These are phyloP conservation scores for Bettongia penicillata DNA, from an alignment of 2,113 vertebrate genomes.

Conservation along the genomic window DNA sequence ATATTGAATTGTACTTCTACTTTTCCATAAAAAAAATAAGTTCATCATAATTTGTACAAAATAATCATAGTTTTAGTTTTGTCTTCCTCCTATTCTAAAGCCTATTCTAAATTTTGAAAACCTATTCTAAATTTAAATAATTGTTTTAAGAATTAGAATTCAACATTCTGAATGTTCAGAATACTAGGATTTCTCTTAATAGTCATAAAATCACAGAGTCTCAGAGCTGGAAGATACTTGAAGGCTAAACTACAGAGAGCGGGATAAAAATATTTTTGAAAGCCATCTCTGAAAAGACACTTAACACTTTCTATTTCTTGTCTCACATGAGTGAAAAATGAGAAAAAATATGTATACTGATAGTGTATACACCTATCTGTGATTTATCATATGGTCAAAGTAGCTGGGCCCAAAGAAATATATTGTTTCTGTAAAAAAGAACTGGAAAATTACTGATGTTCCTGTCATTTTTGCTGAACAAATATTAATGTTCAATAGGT, in stretches of 20 bases:
- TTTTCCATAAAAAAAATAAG: background rate
- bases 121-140: slow-evolving; percentile 24
- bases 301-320: slow-evolving; percentile 52
- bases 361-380: slow-evolving; percentile 23
- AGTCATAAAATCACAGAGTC: background rate
- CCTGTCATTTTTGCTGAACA: slow-evolving; percentile 73
- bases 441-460: slow-evolving; percentile 64
- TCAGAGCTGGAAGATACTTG: background rate
- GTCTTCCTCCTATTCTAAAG: background rate
- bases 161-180: slow-evolving; percentile 5
- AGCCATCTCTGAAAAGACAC: slow-evolving; percentile 1
- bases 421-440: slow-evolving; percentile 68
- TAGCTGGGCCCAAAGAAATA: background rate
- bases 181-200: slow-evolving; percentile 44
- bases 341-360: slow-evolving; percentile 50
- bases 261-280: background rate
- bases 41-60: background rate
- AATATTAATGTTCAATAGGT: slow-evolving; percentile 66
- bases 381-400: slow-evolving; percentile 31
- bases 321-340: slow-evolving; percentile 46
- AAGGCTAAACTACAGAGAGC: background rate
- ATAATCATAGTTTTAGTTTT: background rate
- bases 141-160: slow-evolving; percentile 46
- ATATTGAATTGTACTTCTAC: background rate
- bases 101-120: background rate